Evolutionary conservation across 2,888 invertebrate species (phyloP), one percentile per base, ranked within the genome.

Genomic region (Cerceris rybyensis): DNA sequence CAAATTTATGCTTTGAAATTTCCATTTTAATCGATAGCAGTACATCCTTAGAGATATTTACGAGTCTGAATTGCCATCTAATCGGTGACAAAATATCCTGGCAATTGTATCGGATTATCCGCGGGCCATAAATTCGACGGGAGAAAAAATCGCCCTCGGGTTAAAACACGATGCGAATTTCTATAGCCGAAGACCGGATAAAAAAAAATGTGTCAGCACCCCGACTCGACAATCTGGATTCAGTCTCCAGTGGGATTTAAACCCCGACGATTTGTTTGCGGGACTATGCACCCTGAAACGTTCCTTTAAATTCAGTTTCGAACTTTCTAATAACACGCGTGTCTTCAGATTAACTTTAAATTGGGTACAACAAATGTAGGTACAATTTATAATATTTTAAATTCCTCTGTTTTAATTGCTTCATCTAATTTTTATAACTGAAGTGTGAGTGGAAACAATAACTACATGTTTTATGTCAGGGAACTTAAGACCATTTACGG

Each of bases 41-140:
- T 41, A 63, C 63, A 55, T 57, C 66, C 66, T 42, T 8, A 28
- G 70, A 67, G 68, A 79, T 79, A 79, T 80, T 80, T 79, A 74
- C 64, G 57, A 70, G 50, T 9, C 28, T 5, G 70, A 67, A 70
- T 74, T 66, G 74, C 70, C 74, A 49, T 79, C 79, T 79, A 78
- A 78, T 78, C 78, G 72, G 58, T 72, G 78, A 78, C 78, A 78
- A 78, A 78, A 78, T 78, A 78, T 78, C 68, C 72, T 67, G 59
- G 72, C 78, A 78, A 78, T 78, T 78, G 77, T 60, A 75, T 80
- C 68, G 73, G 73, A 73, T 82, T 80, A 84, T 69, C 77, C 71
- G 80, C 54, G 58, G 64, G 69, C 84, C 17, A 79, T 80, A 79
- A 75, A 80, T 80, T 79, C 65, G 17, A 57, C 41, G 65, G 57